phyloP scores from a whole-genome alignment of 2,797 vertebrate species.

The Aythya fuligula region DNA sequence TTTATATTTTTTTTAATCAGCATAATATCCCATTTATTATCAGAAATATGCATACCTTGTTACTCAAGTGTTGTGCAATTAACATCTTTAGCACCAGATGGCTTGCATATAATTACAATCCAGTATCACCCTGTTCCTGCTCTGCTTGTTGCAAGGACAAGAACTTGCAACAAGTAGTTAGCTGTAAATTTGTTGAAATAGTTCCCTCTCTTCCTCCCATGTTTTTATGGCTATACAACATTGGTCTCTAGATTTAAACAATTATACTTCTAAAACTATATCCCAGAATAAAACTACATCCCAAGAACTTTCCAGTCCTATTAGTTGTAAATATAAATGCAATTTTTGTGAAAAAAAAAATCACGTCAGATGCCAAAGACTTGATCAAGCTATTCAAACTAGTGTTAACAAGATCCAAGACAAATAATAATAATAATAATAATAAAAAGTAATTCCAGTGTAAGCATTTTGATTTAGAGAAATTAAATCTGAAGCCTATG shows the following conservation, averaged over 20 bases:
- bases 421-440: background rate
- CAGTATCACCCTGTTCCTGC: background rate
- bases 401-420: background rate
- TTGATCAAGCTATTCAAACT: background rate
- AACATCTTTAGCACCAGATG: constrained; percentile 22
- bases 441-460: background rate
- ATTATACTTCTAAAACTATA: background rate
- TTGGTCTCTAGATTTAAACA: background rate
- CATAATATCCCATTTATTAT: background rate
- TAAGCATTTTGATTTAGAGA: background rate
- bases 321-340: background rate
- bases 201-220: background rate
- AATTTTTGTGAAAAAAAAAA: background rate
- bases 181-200: background rate
- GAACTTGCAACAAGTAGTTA: background rate
- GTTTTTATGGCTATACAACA: background rate
- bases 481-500: background rate
- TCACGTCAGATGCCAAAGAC: background rate
- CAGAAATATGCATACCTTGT: background rate
- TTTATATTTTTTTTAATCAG: background rate
- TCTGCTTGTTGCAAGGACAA: background rate
- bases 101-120: background rate
- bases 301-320: background rate
- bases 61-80: background rate
- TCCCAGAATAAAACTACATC: background rate